phyloP scores from a whole-genome alignment of 2,797 vertebrate species.

The Sitta carolinensis region DNA sequence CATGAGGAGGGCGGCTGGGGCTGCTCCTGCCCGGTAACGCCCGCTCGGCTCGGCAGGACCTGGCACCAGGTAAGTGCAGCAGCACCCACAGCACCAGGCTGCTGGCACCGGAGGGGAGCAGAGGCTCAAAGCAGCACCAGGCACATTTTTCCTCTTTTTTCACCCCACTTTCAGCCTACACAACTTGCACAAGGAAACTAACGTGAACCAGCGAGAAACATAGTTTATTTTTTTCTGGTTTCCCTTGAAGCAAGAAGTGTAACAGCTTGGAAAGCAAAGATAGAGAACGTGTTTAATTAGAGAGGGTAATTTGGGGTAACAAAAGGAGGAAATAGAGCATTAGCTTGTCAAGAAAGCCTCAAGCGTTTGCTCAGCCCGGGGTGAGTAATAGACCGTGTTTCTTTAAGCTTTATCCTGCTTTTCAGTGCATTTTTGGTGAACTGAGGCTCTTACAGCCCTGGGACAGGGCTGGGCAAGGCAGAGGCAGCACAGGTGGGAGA shows the following conservation, averaged over 20 bases:
- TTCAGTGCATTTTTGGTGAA: neutral
- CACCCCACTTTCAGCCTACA: neutral
- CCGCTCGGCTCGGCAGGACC: neutral
- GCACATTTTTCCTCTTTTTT: neutral
- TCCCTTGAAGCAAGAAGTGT: neutral
- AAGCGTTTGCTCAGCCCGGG: neutral
- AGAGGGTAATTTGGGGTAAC: neutral
- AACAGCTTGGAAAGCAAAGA: conserved; percentile 20
- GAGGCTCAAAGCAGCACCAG: rapidly evolving
- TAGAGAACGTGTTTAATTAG: neutral
- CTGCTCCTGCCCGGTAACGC: neutral
- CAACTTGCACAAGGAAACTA: neutral
- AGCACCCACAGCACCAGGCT: rapidly evolving
- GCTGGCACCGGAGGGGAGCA: neutral
- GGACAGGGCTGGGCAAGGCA: neutral
- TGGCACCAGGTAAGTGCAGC: conserved; percentile 10
- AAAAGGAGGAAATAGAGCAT: neutral
- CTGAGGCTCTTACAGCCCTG: neutral
- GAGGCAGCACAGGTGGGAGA: neutral
- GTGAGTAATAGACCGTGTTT: neutral
- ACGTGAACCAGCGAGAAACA: neutral
- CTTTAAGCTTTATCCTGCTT: neutral
- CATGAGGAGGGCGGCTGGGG: conserved; percentile 15
- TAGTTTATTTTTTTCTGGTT: neutral
- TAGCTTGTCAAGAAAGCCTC: neutral